A percentile compares a stretch with the other conserved stretches of the same genome.
phyloP scores from a whole-genome alignment of 1,140 invertebrate species.

The Drosophila oshimai region DNA sequence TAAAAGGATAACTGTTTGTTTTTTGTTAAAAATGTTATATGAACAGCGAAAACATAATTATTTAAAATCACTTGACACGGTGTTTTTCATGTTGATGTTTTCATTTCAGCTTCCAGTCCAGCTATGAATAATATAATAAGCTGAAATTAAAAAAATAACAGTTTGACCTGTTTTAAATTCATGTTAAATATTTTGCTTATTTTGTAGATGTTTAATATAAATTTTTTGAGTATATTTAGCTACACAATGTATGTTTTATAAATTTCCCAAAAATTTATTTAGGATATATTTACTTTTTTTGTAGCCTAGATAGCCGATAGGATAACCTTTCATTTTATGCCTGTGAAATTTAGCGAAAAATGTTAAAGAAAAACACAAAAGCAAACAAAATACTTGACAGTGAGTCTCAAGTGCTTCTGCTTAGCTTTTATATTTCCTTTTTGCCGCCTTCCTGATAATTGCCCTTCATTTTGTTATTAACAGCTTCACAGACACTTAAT shows the following conservation, averaged over 20 bases:
- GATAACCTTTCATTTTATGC: no score
- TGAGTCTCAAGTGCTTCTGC: slow-evolving; percentile 8
- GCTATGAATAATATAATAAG: not conserved
- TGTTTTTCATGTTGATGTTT: not conserved
- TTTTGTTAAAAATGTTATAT: not conserved
- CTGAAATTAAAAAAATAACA: not conserved
- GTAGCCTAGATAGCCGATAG: no score
- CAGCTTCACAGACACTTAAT: slow-evolving; percentile 62
- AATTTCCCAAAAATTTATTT: no score
- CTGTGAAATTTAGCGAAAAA: not conserved
- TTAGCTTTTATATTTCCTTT: slow-evolving; percentile 6
- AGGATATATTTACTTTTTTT: no score
- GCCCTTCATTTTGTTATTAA: slow-evolving; percentile 59
- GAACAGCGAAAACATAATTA: not conserved
- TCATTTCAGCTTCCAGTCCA: not conserved
- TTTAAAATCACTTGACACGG: not conserved
- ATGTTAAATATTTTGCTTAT: not conserved
- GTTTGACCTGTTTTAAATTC: not conserved
- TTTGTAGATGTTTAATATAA: no score
- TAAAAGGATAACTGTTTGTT: no score
- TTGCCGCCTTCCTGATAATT: slow-evolving; percentile 43
- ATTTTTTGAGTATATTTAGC: not conserved
- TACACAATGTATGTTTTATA: no score
- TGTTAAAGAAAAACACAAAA: slow-evolving; percentile 5
- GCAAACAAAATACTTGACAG: slow-evolving; percentile 7